Percentiles rank a stretch among this genome's conserved stretches.
Evolutionary conservation across 2,888 invertebrate genomes (phyloP).

Genomic region (Perdita meconis): DNA sequence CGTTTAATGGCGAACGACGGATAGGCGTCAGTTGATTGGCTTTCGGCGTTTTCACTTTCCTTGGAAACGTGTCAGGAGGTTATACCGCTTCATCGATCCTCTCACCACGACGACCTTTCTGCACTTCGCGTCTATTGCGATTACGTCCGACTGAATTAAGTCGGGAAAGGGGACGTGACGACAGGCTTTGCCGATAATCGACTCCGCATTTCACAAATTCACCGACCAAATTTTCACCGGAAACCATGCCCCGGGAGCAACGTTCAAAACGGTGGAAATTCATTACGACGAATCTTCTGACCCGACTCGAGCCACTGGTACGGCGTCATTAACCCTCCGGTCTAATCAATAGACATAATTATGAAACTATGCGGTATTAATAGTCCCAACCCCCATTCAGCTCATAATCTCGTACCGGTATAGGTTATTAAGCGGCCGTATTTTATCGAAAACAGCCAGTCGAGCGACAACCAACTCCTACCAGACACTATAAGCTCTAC

Average conservation of each 20-base stretch:
- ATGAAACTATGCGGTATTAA: conserved; percentile 75
- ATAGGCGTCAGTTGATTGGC: conserved; percentile 32
- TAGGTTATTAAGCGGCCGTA: conserved; percentile 71
- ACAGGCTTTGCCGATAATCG: conserved; percentile 36
- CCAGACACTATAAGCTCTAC: background rate
- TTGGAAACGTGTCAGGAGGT: conserved; percentile 57
- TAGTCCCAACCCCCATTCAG: conserved; percentile 61
- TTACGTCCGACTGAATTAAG: conserved; percentile 52
- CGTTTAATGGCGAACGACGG: conserved; percentile 27
- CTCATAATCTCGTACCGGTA: conserved; percentile 61
- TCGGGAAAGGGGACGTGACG: conserved; percentile 39
- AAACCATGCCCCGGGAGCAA: background rate
- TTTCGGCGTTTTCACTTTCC: conserved; percentile 68
- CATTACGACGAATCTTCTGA: conserved; percentile 18
- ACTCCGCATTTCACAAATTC: conserved; percentile 40
- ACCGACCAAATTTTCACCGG: conserved; percentile 17
- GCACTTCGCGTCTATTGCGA: conserved; percentile 44
- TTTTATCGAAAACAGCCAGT: conserved; percentile 74
- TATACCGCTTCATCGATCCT: conserved; percentile 67
- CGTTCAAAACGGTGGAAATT: conserved; percentile 10
- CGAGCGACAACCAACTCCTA: conserved; percentile 54
- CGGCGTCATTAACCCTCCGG: conserved; percentile 67
- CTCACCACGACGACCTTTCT: conserved; percentile 58
- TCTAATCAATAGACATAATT: conserved; percentile 73
- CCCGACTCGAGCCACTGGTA: conserved; percentile 43